phyloP scores from a whole-genome alignment of 2,113 vertebrate species.

The Hylia prasina region DNA sequence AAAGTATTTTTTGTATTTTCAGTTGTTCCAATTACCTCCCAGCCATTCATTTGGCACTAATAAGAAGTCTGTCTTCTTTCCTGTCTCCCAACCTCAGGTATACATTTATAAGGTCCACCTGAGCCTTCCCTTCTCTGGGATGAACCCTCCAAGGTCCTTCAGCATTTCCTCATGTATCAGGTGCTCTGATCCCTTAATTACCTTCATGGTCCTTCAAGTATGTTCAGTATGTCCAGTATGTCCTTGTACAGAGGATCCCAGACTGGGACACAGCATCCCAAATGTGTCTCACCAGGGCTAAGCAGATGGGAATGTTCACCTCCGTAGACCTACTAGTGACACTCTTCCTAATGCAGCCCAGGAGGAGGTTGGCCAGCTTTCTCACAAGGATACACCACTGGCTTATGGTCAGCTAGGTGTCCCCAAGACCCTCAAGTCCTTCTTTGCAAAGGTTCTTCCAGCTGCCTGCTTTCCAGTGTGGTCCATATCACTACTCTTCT shows the following conservation, averaged over 20 bases:
- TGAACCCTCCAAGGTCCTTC: background rate
- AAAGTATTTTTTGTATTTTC: background rate
- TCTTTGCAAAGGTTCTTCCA: background rate
- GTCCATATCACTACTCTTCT: background rate
- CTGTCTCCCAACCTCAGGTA: background rate
- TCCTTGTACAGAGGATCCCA: background rate
- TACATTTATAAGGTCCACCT: background rate
- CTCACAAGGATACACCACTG: too few species aligned
- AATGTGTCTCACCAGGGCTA: background rate
- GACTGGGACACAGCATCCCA: background rate
- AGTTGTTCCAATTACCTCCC: background rate
- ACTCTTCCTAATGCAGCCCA: background rate
- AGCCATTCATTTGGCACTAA: background rate
- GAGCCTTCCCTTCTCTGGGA: background rate
- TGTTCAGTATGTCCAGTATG: too few species aligned
- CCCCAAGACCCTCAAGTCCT: background rate
- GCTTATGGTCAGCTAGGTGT: background rate
- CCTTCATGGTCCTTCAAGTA: background rate
- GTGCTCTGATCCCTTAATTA: background rate
- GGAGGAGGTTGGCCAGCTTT: background rate
- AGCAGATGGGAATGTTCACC: background rate
- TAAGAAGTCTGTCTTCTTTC: background rate
- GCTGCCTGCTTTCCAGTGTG: background rate
- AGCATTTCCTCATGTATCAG: background rate
- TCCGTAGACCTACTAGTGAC: background rate